A percentile compares a stretch with the other conserved stretches of the same genome.
Conservation (phyloP, 2,113 vertebrate genomes). For the Phasianus colchicus region DNA sequence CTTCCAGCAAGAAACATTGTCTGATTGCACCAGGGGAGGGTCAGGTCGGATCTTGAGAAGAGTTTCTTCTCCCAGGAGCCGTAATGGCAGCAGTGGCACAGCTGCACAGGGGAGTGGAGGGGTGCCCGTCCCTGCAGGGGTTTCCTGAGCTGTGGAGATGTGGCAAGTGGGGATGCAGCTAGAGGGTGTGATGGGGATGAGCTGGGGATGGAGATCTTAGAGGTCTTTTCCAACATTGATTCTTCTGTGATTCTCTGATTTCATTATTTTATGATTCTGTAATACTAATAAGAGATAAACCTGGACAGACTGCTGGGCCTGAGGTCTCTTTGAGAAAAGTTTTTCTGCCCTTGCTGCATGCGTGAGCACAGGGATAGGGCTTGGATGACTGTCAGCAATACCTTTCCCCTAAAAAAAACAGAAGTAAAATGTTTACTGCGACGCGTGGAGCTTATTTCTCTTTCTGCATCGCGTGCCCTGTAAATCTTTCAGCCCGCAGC, state of each 20-base stretch:
- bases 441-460: neutral
- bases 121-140: too few relatives aligned
- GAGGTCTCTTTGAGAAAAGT: neutral
- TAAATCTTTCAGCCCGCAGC: neutral
- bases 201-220: neutral
- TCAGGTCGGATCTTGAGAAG: neutral
- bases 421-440: neutral
- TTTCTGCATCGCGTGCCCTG: neutral
- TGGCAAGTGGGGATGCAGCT: too few relatives aligned
- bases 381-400: neutral
- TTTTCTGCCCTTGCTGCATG: rapidly evolving
- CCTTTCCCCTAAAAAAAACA: neutral
- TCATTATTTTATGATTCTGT: neutral
- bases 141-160: neutral
- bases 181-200: neutral
- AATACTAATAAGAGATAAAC: neutral
- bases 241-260: neutral
- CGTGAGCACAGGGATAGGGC: rapidly evolving
- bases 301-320: neutral
- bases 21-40: neutral
- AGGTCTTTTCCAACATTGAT: neutral
- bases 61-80: neutral
- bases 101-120: neutral
- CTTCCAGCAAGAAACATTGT: neutral
- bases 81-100: too few relatives aligned